Evolutionary conservation across 2,113 vertebrate genomes (phyloP).

Genomic region (Pantherophis guttatus): DNA sequence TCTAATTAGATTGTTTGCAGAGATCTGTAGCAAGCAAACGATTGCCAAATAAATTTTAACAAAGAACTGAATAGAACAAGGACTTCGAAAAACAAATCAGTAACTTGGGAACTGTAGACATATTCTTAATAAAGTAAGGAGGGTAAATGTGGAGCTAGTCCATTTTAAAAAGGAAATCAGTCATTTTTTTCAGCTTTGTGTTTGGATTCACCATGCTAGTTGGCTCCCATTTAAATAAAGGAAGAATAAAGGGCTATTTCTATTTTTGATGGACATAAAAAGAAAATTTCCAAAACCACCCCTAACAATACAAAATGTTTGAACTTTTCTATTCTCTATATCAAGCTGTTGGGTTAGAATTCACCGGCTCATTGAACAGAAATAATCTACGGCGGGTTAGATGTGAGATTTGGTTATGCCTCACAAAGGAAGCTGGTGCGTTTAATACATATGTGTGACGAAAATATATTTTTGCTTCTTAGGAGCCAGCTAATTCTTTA

Average conservation of each 20-base stretch:
- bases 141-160: neutral
- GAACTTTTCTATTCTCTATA: neutral
- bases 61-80: neutral
- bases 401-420: neutral
- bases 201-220: neutral
- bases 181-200: neutral
- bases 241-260: neutral
- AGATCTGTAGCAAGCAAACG: neutral
- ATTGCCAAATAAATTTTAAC: neutral
- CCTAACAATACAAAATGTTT: neutral
- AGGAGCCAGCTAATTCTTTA: neutral
- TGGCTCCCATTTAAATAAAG: neutral
- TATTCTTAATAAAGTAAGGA: neutral
- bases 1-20: neutral
- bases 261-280: slow-evolving; percentile 1
- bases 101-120: neutral
- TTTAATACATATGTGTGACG: neutral
- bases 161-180: neutral
- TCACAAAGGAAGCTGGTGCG: neutral
- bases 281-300: neutral
- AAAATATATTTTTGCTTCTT: neutral
- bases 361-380: neutral
- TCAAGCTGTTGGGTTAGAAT: neutral
- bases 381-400: neutral
- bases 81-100: neutral